These are phyloP conservation scores for Osmoderma eremita DNA, from an alignment of 2,888 invertebrate species.

Conservation along the genomic window DNA sequence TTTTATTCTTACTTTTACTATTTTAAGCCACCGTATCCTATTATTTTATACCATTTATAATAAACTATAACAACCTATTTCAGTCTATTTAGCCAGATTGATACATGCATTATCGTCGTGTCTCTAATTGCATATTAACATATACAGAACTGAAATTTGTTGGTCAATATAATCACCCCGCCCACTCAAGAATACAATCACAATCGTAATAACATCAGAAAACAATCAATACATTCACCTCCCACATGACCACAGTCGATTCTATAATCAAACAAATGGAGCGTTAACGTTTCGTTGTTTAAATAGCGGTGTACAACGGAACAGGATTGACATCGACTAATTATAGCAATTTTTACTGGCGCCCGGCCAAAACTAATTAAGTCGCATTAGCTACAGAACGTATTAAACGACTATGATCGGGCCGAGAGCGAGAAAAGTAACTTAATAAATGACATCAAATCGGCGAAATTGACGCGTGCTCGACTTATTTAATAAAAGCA, in stretches of 20 bases:
- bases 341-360: slow-evolving; percentile 47
- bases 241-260: slow-evolving; percentile 8
- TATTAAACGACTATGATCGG: slow-evolving; percentile 17
- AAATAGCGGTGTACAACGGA: slow-evolving; percentile 11
- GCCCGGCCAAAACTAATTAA: slow-evolving; percentile 46
- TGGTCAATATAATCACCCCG: too few species aligned
- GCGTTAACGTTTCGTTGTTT: slow-evolving; percentile 10
- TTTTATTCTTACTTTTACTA: too few species aligned
- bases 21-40: too few species aligned
- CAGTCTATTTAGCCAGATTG: too few species aligned
- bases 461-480: slow-evolving; percentile 22
- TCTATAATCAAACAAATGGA: slow-evolving; percentile 24
- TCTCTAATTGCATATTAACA: too few species aligned
- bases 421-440: neutral
- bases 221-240: slow-evolving; percentile 17
- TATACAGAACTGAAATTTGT: too few species aligned
- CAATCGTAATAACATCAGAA: neutral
- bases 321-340: slow-evolving; percentile 42
- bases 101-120: too few species aligned
- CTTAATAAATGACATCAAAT: slow-evolving; percentile 37
- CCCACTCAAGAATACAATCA: too few species aligned
- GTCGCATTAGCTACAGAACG: slow-evolving; percentile 46
- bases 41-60: too few species aligned
- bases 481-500: slow-evolving; percentile 30
- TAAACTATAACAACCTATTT: too few species aligned